phyloP scores from a whole-genome alignment of 2,113 vertebrate species.

The Anseranas semipalmata region DNA sequence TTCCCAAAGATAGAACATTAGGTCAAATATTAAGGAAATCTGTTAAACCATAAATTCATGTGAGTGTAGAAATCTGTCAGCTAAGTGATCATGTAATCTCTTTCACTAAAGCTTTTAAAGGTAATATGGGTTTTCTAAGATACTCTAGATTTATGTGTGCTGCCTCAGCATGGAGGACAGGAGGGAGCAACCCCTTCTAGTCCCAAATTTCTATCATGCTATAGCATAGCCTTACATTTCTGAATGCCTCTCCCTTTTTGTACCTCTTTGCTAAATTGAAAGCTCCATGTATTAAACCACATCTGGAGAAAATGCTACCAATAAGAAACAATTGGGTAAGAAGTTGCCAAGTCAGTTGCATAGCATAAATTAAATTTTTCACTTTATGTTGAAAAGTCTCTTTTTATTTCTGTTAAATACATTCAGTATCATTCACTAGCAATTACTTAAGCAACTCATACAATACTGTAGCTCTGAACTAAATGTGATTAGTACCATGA shows the following conservation, averaged over 20 bases:
- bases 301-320: background rate
- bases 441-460: background rate
- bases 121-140: background rate
- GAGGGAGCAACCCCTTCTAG: background rate
- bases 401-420: background rate
- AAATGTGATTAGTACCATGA: background rate
- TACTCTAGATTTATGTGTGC: background rate
- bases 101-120: background rate
- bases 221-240: background rate
- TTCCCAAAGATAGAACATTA: background rate
- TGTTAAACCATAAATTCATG: background rate
- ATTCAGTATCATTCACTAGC: background rate
- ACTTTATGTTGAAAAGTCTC: background rate
- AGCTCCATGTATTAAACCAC: background rate
- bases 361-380: background rate
- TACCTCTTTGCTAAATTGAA: background rate
- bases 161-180: background rate
- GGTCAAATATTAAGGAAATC: background rate
- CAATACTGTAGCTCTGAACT: background rate
- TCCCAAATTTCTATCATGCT: background rate
- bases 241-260: background rate
- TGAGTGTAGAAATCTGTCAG: background rate
- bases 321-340: background rate
- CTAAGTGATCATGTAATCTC: background rate
- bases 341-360: background rate